phyloP scores from a whole-genome alignment of 2,888 invertebrate species.

The Catocala nupta region DNA sequence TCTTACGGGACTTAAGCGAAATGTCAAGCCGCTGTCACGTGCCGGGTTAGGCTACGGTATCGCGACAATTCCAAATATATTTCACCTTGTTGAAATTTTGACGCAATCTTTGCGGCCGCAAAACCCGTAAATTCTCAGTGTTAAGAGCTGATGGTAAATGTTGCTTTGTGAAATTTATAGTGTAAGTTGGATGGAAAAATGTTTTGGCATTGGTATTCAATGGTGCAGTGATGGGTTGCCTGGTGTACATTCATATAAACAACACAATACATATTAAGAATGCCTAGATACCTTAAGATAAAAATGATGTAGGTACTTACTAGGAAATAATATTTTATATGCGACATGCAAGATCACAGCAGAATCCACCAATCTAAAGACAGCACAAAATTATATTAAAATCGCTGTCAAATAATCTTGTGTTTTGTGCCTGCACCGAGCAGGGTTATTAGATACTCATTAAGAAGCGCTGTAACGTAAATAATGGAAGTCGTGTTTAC shows the following conservation, averaged over 20 bases:
- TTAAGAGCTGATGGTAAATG: constrained; percentile 14
- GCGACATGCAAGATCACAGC: too few species aligned
- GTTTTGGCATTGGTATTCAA: neutral
- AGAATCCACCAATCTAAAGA: too few species aligned
- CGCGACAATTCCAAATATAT: constrained; percentile 44
- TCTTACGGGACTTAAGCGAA: constrained; percentile 47
- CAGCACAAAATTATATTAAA: too few species aligned
- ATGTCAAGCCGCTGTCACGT: constrained; percentile 53
- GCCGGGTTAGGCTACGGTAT: constrained; percentile 42
- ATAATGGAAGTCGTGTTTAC: too few species aligned
- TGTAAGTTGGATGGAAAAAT: constrained; percentile 7
- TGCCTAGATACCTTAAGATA: too few species aligned
- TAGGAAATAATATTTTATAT: too few species aligned
- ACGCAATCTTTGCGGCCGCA: constrained; percentile 33
- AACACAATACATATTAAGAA: too few species aligned
- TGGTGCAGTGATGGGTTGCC: neutral
- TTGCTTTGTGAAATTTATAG: constrained; percentile 9
- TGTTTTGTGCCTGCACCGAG: too few species aligned
- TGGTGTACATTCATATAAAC: neutral
- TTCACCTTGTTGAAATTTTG: constrained; percentile 43
- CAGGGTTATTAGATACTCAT: too few species aligned
- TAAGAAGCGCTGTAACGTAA: too few species aligned
- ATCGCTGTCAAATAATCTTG: too few species aligned
- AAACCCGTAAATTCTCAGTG: constrained; percentile 32
- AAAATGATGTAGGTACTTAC: too few species aligned